Evolutionary conservation across 2,113 vertebrate genomes (phyloP).

Genomic region (Alexandromys fortis): DNA sequence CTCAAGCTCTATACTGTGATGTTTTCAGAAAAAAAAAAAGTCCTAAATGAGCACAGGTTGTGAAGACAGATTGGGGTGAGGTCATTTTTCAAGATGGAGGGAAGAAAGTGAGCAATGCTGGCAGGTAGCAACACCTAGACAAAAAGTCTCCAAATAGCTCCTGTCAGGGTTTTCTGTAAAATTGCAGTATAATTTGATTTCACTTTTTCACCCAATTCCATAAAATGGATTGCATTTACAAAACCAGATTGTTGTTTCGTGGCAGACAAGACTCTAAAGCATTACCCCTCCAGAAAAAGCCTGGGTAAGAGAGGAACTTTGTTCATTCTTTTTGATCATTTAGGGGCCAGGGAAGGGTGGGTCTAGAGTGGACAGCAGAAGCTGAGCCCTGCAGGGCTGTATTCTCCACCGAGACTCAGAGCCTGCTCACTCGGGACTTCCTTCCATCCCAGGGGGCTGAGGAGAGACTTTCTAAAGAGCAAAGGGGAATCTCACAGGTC

Average conservation of each 20-base stretch:
- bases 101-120: conserved; percentile 69
- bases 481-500: neutral
- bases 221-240: conserved; percentile 67
- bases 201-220: conserved; percentile 66
- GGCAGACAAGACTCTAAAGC: conserved; percentile 19
- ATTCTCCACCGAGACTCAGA: neutral
- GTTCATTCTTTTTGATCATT: conserved; percentile 28
- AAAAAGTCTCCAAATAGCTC: conserved; percentile 78
- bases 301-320: neutral
- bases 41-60: conserved; percentile 86
- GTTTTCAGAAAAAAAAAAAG: conserved; percentile 86
- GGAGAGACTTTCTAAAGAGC: neutral
- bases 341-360: too few species aligned
- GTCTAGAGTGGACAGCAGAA: neutral
- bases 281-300: conserved; percentile 38
- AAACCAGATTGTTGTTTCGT: conserved; percentile 66
- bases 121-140: conserved; percentile 37
- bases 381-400: neutral
- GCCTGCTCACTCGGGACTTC: neutral
- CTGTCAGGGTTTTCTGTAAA: conserved; percentile 70
- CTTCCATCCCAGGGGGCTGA: neutral
- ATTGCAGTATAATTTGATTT: conserved; percentile 75
- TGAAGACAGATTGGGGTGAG: conserved; percentile 75
- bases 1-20: conserved; percentile 85
- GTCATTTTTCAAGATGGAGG: conserved; percentile 74